Evolutionary conservation across 2,888 invertebrate genomes (phyloP).

Genomic region (Quadroppia sp.): DNA sequence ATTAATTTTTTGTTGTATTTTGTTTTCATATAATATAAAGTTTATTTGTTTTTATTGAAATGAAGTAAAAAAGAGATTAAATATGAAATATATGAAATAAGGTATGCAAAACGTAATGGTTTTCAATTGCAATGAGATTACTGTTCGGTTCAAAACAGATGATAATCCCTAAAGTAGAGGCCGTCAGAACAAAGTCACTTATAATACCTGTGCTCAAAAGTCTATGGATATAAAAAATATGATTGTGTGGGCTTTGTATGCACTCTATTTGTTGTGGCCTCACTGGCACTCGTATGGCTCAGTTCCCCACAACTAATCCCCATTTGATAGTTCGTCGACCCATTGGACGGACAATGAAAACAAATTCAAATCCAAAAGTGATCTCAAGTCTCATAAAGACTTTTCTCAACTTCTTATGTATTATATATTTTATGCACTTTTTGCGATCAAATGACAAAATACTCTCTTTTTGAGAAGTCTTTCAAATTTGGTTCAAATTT

Average conservation of each 20-base stretch:
- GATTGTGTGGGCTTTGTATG: not conserved
- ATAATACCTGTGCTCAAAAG: not conserved
- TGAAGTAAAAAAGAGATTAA: not conserved
- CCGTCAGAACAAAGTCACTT: constrained; percentile 7
- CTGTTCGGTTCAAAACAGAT: constrained; percentile 14
- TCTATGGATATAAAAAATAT: not conserved
- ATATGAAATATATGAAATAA: constrained; percentile 15
- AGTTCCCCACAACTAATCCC: constrained; percentile 12
- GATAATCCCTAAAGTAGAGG: constrained; percentile 17
- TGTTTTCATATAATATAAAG: not conserved
- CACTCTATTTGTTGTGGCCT: not conserved
- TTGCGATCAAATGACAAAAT: not conserved
- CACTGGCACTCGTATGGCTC: not conserved
- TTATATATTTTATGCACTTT: not conserved
- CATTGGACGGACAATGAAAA: constrained; percentile 13
- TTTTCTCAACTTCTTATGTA: not conserved
- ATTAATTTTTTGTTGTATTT: not conserved
- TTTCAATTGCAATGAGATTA: constrained; percentile 1
- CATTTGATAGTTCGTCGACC: constrained; percentile 34
- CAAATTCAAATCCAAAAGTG: not conserved
- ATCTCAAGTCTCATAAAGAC: not conserved
- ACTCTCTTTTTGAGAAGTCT: too few species aligned
- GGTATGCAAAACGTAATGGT: not conserved
- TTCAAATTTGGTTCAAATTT: too few species aligned
- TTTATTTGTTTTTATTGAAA: not conserved